These are phyloP conservation scores for Aphyosemion australe DNA, from an alignment of 2,113 vertebrate species.

Conservation along the genomic window DNA sequence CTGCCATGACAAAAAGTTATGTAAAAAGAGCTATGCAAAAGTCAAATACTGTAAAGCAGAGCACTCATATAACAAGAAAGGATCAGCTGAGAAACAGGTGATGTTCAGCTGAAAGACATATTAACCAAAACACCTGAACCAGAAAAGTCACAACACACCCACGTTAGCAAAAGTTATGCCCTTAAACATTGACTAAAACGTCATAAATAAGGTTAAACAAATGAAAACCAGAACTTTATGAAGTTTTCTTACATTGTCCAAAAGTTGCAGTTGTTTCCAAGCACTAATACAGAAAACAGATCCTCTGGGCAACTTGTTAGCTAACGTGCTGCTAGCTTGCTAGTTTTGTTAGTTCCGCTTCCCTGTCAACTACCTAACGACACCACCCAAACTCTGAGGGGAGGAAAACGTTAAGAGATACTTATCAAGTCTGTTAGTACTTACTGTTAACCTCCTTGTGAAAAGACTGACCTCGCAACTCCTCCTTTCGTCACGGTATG, in stretches of 20 bases:
- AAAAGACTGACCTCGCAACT: slow-evolving; percentile 19
- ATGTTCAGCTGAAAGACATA: slow-evolving; percentile 14
- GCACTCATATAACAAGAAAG: neutral
- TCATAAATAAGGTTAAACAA: neutral
- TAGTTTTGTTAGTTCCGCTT: slow-evolving; percentile 71
- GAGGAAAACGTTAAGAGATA: neutral
- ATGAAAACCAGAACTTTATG: rapidly evolving
- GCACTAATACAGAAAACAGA: slow-evolving; percentile 7
- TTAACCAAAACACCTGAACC: neutral
- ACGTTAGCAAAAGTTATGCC: neutral
- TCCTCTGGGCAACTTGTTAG: slow-evolving; percentile 29
- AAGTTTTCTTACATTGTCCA: slow-evolving; percentile 60
- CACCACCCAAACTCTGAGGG: slow-evolving; percentile 2
- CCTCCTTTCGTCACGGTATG: slow-evolving; percentile 60
- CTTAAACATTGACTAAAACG: neutral
- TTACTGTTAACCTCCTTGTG: slow-evolving; percentile 54
- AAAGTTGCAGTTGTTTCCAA: slow-evolving; percentile 9
- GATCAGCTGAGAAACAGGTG: slow-evolving; percentile 53
- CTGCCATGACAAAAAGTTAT: neutral
- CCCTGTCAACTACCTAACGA: slow-evolving; percentile 29
- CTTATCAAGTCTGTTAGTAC: slow-evolving; percentile 43
- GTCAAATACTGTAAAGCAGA: neutral
- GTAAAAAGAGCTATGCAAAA: neutral
- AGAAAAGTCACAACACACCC: slow-evolving; percentile 40
- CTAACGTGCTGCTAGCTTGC: slow-evolving; percentile 44